Base-by-base conservation (phyloP, 2,797 vertebrate genomes). In the Tangara arthus region DNA sequence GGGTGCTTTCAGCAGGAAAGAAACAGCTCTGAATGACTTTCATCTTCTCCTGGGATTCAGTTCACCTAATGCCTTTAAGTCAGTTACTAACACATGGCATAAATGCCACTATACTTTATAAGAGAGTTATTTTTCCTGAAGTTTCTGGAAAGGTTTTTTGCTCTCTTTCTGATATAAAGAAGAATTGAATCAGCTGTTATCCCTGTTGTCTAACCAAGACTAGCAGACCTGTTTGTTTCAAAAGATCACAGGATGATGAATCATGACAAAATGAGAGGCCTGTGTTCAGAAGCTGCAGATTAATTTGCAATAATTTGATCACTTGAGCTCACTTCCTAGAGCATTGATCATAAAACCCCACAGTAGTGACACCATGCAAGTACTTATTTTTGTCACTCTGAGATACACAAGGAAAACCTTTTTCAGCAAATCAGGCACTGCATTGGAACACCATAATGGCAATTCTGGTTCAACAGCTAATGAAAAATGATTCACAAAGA, bases 281-380 rank as follows among this genome's bases (percentile, higher is more conserved):
- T 69, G 32, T 59, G 28, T 75, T 91, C 60, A 94, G 82, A 79
- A 87, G 34, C 50, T 91, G 49, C 47, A 92, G 81, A 84, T 93
- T 94, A 91, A 93, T 95, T 93, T 77, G 49, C 49, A 89, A 66
- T 77, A 84, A 87, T 83, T 56, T 72, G 55, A 76, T 82, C n/a
- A 69, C 44, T 80, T 69, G 53, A 69, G 23, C 39, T 91, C 34
- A 52, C 28, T 87, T 88, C 37, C 66, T 64, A 66, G 18, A 68
- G 3, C 19, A 21, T 2, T 49, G 69, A 77, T 79, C 60, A 73
- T 24, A 72, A 87, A 81, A 71, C 44, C 32, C 18, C 53, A 41
- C 50, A 72, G 39, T 26, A 66, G 14, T 47, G 49, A 73, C 3
- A 14, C 35, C 15, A 70, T 46, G 14, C 19, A 90, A 76, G 37